A percentile compares a stretch with the other conserved stretches of the same genome.
phyloP scores from a whole-genome alignment of 1,140 invertebrate genomes.

The Polypedilum vanderplanki region DNA sequence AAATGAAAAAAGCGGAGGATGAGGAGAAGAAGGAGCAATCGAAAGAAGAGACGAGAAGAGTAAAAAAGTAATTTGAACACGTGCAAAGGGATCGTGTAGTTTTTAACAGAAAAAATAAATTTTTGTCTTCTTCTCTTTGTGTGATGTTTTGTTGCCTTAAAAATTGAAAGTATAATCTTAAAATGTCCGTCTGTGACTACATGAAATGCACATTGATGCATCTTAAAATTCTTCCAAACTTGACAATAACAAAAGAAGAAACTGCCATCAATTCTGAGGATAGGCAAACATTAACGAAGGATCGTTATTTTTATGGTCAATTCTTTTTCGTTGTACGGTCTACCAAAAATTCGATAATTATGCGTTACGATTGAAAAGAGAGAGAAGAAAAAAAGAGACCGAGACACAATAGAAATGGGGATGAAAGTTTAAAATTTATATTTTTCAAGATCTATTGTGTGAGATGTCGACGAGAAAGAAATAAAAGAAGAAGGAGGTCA shows the following conservation, averaged over 20 bases:
- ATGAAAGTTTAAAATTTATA: constrained; percentile 9
- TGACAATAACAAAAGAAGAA: background rate
- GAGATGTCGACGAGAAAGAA: constrained; percentile 10
- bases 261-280: constrained; percentile 9
- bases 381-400: background rate
- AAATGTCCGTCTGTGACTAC: background rate
- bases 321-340: constrained; percentile 1
- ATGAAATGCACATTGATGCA: background rate
- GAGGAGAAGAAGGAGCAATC: background rate
- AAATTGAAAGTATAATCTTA: background rate
- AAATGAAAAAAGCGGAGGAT: background rate
- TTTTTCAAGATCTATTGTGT: constrained; percentile 7
- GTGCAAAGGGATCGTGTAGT: constrained; percentile 9
- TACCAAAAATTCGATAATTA: constrained; percentile 28
- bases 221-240: constrained; percentile 7
- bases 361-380: constrained; percentile 17
- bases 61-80: constrained; percentile 26
- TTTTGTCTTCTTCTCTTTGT: constrained; percentile 9
- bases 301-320: constrained; percentile 26
- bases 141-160: background rate
- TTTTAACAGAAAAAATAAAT: background rate
- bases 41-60: constrained; percentile 2
- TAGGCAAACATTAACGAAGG: constrained; percentile 24
- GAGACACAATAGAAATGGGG: background rate
- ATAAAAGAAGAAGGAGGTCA: constrained; percentile 6